Evolutionary conservation across 2,797 vertebrate species (phyloP).

Genomic region (Lutjanus argentimaculatus): DNA sequence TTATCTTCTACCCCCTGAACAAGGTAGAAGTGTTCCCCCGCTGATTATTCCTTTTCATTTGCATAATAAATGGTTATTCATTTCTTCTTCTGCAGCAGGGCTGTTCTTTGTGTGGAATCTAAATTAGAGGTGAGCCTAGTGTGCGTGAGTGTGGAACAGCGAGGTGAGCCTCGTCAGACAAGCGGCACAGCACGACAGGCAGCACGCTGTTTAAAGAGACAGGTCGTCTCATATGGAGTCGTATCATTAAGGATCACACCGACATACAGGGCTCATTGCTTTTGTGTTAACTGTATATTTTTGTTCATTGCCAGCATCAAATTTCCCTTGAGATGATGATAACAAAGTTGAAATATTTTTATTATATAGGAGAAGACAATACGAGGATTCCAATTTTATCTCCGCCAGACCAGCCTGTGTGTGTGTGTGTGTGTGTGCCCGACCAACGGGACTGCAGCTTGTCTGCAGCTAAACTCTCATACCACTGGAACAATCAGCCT

Average conservation of each 20-base stretch:
- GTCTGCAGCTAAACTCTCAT: no score
- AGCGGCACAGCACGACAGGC: not conserved
- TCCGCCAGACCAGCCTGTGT: no score
- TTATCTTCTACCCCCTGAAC: constrained; percentile 9
- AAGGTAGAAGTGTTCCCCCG: constrained; percentile 26
- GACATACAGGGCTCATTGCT: not conserved
- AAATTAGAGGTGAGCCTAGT: constrained; percentile 29
- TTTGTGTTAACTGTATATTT: not conserved
- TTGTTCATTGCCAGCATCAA: not conserved
- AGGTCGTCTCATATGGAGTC: not conserved
- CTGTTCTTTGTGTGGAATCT: constrained; percentile 38
- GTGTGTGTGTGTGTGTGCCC: no score
- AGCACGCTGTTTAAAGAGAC: not conserved
- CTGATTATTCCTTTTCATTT: constrained; percentile 39
- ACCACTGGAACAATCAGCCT: no score
- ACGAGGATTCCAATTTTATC: no score
- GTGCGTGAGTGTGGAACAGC: not conserved
- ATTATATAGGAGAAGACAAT: not conserved
- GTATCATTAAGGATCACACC: not conserved
- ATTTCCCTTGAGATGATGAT: not conserved
- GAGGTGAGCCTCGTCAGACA: constrained; percentile 14
- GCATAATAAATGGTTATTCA: constrained; percentile 44
- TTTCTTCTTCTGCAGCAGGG: constrained; percentile 32
- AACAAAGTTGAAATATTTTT: not conserved
- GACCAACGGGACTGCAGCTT: no score